Percentiles rank a stretch among this genome's conserved stretches.
Evolutionary conservation across 2,113 vertebrate genomes (phyloP).

Genomic region (Illadopsis cleaveri): DNA sequence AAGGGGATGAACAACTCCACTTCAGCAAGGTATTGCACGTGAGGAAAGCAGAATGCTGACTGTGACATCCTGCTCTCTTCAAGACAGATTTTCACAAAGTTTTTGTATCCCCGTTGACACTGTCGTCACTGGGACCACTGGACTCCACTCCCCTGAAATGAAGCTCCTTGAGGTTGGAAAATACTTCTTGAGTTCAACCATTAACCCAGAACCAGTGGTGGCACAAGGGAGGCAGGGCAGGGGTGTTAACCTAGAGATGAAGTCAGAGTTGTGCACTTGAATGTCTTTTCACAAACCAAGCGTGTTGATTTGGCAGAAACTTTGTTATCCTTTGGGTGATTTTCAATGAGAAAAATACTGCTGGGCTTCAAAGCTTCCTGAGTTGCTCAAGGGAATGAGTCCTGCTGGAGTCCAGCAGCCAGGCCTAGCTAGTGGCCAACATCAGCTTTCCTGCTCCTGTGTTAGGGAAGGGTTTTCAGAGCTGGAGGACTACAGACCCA

Average conservation of each 20-base stretch:
- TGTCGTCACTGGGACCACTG: background rate
- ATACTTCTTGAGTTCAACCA: background rate
- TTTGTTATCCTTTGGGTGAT: background rate
- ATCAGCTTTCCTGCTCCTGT: background rate
- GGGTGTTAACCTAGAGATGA: background rate
- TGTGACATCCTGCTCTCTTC: background rate
- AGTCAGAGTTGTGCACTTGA: background rate
- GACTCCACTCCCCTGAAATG: background rate
- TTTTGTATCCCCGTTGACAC: background rate
- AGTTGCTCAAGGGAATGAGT: background rate
- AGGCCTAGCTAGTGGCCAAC: background rate
- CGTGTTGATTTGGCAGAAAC: background rate
- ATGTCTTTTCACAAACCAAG: background rate
- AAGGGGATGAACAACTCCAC: background rate
- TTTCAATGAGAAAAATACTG: background rate
- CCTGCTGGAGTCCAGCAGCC: background rate
- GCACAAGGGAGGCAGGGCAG: background rate
- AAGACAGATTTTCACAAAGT: background rate
- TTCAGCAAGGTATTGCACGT: background rate
- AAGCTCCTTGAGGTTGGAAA: background rate
- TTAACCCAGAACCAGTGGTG: background rate
- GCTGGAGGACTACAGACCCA: background rate
- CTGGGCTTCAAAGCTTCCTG: background rate
- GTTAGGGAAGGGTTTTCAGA: background rate
- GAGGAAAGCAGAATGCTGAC: background rate